Conservation (phyloP, 2,797 vertebrate genomes). For the Lepus townsendii region DNA sequence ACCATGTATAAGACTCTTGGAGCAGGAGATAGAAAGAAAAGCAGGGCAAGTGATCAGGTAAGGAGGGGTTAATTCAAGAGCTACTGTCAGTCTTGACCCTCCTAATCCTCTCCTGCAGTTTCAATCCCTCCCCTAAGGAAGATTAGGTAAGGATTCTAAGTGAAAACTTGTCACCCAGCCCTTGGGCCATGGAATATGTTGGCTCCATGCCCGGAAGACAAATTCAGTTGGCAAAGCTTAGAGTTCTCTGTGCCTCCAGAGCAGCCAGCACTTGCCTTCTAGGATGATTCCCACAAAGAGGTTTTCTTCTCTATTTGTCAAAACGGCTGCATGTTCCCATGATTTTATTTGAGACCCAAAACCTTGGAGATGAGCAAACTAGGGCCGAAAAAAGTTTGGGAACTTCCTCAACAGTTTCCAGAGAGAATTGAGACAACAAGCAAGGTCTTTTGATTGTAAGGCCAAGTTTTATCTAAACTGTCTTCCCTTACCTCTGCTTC, state of each 20-base stretch:
- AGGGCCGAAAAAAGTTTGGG: background rate
- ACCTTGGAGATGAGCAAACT: constrained; percentile 6
- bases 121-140: constrained; percentile 67
- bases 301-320: constrained; percentile 44
- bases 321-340: background rate
- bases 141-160: constrained; percentile 75
- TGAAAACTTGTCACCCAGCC: constrained; percentile 48
- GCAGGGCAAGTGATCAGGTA: background rate
- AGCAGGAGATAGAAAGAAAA: background rate
- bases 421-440: background rate
- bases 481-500: background rate
- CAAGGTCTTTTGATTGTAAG: background rate
- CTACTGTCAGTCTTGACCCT: constrained; percentile 49
- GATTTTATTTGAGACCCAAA: constrained; percentile 50
- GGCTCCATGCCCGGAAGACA: constrained; percentile 60
- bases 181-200: constrained; percentile 61
- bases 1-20: background rate
- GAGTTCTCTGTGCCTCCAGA: constrained; percentile 45
- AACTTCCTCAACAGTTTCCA: constrained; percentile 4
- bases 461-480: background rate
- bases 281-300: background rate
- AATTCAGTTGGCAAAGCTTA: constrained; percentile 54
- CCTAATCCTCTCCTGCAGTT: constrained; percentile 70
- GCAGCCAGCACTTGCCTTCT: constrained; percentile 45
- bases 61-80: constrained; percentile 71